Conservation (phyloP, 2,888 invertebrate species). For the Notocelia uddmanniana region DNA sequence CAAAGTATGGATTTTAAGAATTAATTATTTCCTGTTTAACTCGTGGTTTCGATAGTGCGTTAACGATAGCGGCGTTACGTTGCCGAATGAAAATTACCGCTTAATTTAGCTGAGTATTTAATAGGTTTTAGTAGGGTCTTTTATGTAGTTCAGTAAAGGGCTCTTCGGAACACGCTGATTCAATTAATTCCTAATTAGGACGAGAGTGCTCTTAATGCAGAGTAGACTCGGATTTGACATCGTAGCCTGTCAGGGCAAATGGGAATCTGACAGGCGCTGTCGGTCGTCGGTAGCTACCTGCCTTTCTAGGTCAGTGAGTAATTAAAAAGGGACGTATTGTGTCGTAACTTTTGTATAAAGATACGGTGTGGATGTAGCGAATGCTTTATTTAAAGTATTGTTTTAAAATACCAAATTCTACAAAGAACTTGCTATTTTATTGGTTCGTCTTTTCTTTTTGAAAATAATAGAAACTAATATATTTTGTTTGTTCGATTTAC, state of each 20-base stretch:
- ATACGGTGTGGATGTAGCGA: not conserved
- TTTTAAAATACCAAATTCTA: too few species aligned
- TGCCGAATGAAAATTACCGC: slow-evolving; percentile 48
- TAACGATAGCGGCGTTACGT: not conserved
- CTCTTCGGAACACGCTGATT: slow-evolving; percentile 72
- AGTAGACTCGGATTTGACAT: slow-evolving; percentile 77
- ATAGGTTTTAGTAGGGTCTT: slow-evolving; percentile 55
- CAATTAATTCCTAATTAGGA: slow-evolving; percentile 84
- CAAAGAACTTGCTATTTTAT: too few species aligned
- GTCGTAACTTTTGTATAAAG: not conserved
- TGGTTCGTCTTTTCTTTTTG: too few species aligned
- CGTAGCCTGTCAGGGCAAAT: slow-evolving; percentile 77
- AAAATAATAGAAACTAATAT: too few species aligned
- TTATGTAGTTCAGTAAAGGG: slow-evolving; percentile 67
- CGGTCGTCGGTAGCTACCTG: slow-evolving; percentile 49
- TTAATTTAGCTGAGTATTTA: slow-evolving; percentile 48
- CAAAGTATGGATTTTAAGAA: not conserved
- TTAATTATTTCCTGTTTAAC: not conserved
- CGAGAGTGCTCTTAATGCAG: slow-evolving; percentile 83
- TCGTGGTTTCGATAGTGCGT: slow-evolving; percentile 3
- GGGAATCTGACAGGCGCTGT: slow-evolving; percentile 75
- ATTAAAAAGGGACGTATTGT: slow-evolving; percentile 6
- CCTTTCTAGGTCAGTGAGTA: slow-evolving; percentile 66
- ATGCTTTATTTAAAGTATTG: too few species aligned
- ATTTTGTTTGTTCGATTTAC: too few species aligned